Evolutionary conservation across 92 coral and sea anemone species (phyloP).

Genomic region (Nematostella vectensis): DNA sequence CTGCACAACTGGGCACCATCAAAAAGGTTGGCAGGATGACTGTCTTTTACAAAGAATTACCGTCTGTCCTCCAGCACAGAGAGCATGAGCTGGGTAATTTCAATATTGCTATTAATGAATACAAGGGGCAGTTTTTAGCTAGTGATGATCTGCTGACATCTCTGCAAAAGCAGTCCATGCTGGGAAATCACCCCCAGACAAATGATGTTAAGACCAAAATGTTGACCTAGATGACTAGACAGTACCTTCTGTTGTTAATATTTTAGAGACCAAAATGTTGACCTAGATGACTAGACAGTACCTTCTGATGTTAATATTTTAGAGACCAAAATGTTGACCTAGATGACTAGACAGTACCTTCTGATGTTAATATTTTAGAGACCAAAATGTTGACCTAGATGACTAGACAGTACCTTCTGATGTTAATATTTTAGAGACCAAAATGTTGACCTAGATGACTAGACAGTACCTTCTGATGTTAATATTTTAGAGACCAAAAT

Average conservation of each 20-base stretch:
- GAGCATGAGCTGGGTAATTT: slow-evolving; percentile 5
- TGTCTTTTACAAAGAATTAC: slow-evolving; percentile 18
- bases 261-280: background rate
- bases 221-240: slow-evolving; percentile 4
- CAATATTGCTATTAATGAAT: background rate
- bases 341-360: too few relatives aligned
- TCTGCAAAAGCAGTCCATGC: background rate
- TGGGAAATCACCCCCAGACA: background rate
- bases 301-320: too few relatives aligned
- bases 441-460: too few relatives aligned
- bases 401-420: too few relatives aligned
- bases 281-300: too few relatives aligned
- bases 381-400: too few relatives aligned
- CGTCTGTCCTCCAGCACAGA: slow-evolving; percentile 9
- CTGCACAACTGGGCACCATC: slow-evolving; percentile 2
- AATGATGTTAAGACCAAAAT: background rate
- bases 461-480: too few relatives aligned
- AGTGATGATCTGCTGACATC: background rate
- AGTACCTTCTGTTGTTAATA: background rate
- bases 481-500: too few relatives aligned
- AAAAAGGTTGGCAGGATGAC: slow-evolving; percentile 19
- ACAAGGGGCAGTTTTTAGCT: background rate
- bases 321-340: too few relatives aligned
- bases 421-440: too few relatives aligned
- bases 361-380: too few relatives aligned